phyloP scores from a whole-genome alignment of 2,888 invertebrate species.

The Hoplodrina blanda region DNA sequence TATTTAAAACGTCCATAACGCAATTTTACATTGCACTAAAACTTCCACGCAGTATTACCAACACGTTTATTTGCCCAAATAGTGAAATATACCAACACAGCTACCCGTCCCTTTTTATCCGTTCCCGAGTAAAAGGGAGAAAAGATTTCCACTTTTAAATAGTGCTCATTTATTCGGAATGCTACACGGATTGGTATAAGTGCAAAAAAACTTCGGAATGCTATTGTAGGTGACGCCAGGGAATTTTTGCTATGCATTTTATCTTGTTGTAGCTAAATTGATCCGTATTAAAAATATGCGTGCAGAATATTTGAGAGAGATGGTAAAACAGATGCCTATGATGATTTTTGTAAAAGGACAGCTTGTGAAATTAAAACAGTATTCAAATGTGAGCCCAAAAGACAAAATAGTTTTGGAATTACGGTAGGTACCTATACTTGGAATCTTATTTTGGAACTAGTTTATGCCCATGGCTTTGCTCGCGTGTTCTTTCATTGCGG shows the following conservation, averaged over 20 bases:
- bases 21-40: background rate
- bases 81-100: constrained; percentile 36
- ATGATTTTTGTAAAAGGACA: too few relatives aligned
- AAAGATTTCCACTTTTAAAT: constrained; percentile 48
- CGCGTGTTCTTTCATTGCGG: too few relatives aligned
- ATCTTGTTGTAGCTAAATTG: constrained; percentile 47
- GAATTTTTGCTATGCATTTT: constrained; percentile 54
- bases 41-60: constrained; percentile 30
- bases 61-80: constrained; percentile 49
- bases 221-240: constrained; percentile 57
- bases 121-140: constrained; percentile 40
- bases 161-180: constrained; percentile 57
- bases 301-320: too few relatives aligned
- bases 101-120: constrained; percentile 34
- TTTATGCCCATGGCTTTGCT: background rate
- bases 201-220: constrained; percentile 62
- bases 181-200: constrained; percentile 49
- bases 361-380: too few relatives aligned
- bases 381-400: too few relatives aligned
- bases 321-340: too few relatives aligned
- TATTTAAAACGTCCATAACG: background rate
- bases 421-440: constrained; percentile 14
- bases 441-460: constrained; percentile 30
- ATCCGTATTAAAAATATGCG: constrained; percentile 49
- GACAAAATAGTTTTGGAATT: constrained; percentile 39